A percentile compares a stretch with the other conserved stretches of the same genome.
These are phyloP conservation scores for Xanthorhoe spadicearia DNA, from an alignment of 2,888 invertebrate genomes.

Conservation along the genomic window DNA sequence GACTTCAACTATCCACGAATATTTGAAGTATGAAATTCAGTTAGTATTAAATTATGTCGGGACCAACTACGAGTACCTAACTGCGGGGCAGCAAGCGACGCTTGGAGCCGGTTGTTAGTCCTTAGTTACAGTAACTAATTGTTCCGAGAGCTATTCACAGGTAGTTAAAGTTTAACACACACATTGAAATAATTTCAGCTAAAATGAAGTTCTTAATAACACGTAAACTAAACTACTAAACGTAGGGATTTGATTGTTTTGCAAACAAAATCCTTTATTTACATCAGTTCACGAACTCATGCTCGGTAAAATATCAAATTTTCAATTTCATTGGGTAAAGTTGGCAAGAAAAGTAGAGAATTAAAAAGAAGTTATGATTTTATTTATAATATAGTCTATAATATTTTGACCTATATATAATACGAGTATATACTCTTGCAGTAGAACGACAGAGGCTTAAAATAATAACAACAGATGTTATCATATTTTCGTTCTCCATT, in stretches of 20 bases:
- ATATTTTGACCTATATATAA: no score
- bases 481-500: neutral
- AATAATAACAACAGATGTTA: no score
- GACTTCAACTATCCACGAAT: neutral
- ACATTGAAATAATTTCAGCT: slow-evolving; percentile 6
- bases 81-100: slow-evolving; percentile 10
- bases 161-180: slow-evolving; percentile 22
- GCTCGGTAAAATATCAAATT: no score
- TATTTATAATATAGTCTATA: no score
- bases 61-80: slow-evolving; percentile 13
- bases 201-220: neutral
- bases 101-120: slow-evolving; percentile 26
- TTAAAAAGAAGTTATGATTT: no score
- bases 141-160: slow-evolving; percentile 23
- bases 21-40: slow-evolving; percentile 8
- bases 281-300: no score
- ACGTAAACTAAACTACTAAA: no score
- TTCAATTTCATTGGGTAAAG: no score
- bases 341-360: no score
- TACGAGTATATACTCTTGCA: no score
- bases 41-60: slow-evolving; percentile 16
- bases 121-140: slow-evolving; percentile 28
- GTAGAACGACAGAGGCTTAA: no score
- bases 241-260: neutral
- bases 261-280: no score